Evolutionary conservation across 2,888 invertebrate genomes (phyloP).

Genomic region (Caenorhabditis panamensis): DNA sequence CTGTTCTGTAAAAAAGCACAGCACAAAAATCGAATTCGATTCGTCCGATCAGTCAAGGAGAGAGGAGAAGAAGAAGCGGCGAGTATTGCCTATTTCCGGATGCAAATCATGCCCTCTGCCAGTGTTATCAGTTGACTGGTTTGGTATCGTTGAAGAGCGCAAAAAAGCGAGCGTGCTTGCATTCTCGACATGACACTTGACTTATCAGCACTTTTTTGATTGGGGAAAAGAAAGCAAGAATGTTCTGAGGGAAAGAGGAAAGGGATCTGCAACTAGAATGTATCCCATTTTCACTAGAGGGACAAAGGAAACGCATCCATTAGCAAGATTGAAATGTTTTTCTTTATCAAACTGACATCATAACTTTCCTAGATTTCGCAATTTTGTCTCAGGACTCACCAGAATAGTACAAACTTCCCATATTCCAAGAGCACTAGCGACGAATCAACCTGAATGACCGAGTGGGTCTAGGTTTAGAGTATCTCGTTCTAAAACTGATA

Average conservation of each 20-base stretch:
- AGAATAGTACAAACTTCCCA: slow-evolving; percentile 36
- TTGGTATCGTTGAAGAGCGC: too few species aligned
- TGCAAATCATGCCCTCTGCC: slow-evolving; percentile 34
- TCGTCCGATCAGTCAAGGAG: too few species aligned
- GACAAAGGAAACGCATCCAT: neutral
- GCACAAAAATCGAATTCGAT: slow-evolving; percentile 4
- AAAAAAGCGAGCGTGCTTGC: slow-evolving; percentile 7
- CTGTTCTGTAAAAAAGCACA: neutral
- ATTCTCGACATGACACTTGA: slow-evolving; percentile 23
- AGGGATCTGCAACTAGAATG: too few species aligned
- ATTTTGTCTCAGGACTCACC: slow-evolving; percentile 17
- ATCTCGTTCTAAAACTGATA: slow-evolving; percentile 13
- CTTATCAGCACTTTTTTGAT: slow-evolving; percentile 34
- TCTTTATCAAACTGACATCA: too few species aligned
- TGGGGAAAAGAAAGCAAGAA: neutral
- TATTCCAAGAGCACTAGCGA: neutral
- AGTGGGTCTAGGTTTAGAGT: slow-evolving; percentile 1
- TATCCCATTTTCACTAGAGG: too few species aligned
- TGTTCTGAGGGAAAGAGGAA: neutral
- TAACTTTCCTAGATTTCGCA: neutral
- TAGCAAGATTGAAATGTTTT: slow-evolving; percentile 4
- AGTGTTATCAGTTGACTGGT: slow-evolving; percentile 44
- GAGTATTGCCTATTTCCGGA: slow-evolving; percentile 55
- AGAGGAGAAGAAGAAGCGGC: too few species aligned
- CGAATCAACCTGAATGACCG: neutral